Conservation (phyloP, 2,888 invertebrate genomes). For the Neelides folsomi region DNA sequence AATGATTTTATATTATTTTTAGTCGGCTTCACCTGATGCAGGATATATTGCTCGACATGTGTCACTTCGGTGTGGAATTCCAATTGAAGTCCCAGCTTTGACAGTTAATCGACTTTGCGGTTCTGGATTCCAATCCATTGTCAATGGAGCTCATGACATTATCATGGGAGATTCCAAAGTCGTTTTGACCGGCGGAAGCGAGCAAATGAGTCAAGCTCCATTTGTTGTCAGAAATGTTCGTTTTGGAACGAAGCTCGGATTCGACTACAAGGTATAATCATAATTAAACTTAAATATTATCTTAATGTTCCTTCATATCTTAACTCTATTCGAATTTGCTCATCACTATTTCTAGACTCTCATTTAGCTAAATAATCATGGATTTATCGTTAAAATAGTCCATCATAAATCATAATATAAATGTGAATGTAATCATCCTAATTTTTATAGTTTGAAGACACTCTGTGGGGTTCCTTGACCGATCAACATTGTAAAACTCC, state of each 20-base stretch:
- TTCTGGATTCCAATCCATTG: constrained; percentile 89
- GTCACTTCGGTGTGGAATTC: constrained; percentile 70
- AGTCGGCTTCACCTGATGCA: constrained; percentile 69
- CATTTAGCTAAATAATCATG: no score
- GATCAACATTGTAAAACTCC: constrained; percentile 53
- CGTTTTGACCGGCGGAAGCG: constrained; percentile 79
- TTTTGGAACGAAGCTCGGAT: constrained; percentile 76
- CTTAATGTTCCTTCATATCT: no score
- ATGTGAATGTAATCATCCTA: no score
- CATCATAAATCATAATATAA: no score
- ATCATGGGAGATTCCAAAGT: constrained; percentile 67
- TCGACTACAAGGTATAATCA: constrained; percentile 46
- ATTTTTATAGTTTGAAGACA: constrained; percentile 56
- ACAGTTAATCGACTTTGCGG: constrained; percentile 90
- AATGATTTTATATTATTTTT: constrained; percentile 30
- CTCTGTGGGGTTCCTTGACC: constrained; percentile 73
- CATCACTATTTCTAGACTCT: no score
- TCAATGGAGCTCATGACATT: constrained; percentile 86
- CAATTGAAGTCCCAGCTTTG: constrained; percentile 67
- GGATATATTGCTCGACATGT: constrained; percentile 76
- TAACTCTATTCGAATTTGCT: no score
- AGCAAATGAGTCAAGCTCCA: constrained; percentile 90
- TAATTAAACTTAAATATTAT: constrained; percentile 11
- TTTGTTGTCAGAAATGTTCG: constrained; percentile 69
- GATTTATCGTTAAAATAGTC: no score